Conservation (phyloP, 2,797 vertebrate species). For the Distichodus sexfasciatus region DNA sequence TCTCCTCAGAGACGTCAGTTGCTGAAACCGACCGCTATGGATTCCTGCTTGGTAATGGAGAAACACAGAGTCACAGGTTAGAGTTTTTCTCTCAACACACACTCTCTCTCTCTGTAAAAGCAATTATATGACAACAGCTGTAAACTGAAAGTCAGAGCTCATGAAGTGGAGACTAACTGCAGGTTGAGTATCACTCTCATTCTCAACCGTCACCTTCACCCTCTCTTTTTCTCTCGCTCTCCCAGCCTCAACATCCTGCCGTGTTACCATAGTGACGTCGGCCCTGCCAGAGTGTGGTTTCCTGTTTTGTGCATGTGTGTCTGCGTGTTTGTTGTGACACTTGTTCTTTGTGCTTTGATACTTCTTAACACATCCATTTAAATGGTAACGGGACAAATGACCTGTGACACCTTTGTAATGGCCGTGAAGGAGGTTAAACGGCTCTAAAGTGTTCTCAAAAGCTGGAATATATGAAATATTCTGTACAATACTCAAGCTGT, state of each 20-base stretch:
- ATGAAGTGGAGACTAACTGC: neutral
- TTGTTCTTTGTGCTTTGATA: slow-evolving; percentile 8
- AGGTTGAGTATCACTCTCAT: neutral
- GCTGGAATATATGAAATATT: too few species aligned
- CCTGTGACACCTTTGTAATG: neutral
- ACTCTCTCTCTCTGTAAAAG: neutral
- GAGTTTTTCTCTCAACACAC: slow-evolving; percentile 43
- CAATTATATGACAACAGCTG: too few species aligned
- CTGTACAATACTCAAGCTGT: too few species aligned
- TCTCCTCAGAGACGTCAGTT: slow-evolving; percentile 58
- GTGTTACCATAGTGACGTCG: slow-evolving; percentile 67
- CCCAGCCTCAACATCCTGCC: slow-evolving; percentile 75
- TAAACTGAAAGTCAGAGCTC: too few species aligned
- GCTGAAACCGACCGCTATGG: slow-evolving; percentile 77
- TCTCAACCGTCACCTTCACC: slow-evolving; percentile 49
- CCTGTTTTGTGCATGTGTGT: slow-evolving; percentile 71
- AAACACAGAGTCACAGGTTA: slow-evolving; percentile 67
- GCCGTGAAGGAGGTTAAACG: neutral
- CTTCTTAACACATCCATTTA: neutral
- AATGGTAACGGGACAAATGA: neutral
- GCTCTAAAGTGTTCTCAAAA: too few species aligned
- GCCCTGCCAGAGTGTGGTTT: slow-evolving; percentile 73
- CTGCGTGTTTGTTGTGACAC: slow-evolving; percentile 23
- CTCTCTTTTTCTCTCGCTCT: slow-evolving; percentile 52
- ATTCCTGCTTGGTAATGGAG: slow-evolving; percentile 73